Percentiles rank a stretch among this genome's conserved stretches.
These are phyloP conservation scores for Myotis vivesi DNA, from an alignment of 2,797 vertebrate species.

Conservation along the genomic window DNA sequence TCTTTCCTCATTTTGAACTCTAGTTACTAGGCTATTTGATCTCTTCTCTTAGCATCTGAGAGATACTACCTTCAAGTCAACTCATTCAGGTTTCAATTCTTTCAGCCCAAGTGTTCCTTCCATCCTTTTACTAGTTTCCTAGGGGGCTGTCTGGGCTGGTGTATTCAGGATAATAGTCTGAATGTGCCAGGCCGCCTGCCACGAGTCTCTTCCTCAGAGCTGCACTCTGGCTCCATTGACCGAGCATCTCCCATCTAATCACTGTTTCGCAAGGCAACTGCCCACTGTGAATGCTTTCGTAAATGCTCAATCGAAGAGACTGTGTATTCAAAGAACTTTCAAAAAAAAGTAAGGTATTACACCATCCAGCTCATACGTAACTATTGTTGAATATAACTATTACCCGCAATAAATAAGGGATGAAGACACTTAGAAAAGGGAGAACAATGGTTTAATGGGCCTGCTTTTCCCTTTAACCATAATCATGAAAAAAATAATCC, in stretches of 20 bases:
- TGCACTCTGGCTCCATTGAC: background rate
- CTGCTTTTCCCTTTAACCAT: constrained; percentile 15
- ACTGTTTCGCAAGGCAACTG: background rate
- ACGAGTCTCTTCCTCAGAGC: background rate
- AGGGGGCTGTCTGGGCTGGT: background rate
- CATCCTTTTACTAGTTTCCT: background rate
- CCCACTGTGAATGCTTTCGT: background rate
- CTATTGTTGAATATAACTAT: background rate
- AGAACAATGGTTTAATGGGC: constrained; percentile 56
- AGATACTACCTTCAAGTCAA: background rate
- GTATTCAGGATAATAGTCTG: background rate
- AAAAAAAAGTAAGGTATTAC: background rate
- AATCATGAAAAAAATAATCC: constrained; percentile 40
- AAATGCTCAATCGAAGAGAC: background rate
- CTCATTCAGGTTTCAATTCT: background rate
- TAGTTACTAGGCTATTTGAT: background rate
- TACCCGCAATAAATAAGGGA: constrained; percentile 38
- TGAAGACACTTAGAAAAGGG: constrained; percentile 44
- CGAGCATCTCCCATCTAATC: constrained; percentile 18
- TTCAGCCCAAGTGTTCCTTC: background rate
- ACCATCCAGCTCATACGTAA: constrained; percentile 21
- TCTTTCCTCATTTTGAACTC: constrained; percentile 18
- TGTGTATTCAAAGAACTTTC: background rate
- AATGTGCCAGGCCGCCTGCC: background rate
- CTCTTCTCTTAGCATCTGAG: background rate